Evolutionary conservation across 2,797 vertebrate genomes (phyloP).

Genomic region (Melanogrammus aeglefinus): DNA sequence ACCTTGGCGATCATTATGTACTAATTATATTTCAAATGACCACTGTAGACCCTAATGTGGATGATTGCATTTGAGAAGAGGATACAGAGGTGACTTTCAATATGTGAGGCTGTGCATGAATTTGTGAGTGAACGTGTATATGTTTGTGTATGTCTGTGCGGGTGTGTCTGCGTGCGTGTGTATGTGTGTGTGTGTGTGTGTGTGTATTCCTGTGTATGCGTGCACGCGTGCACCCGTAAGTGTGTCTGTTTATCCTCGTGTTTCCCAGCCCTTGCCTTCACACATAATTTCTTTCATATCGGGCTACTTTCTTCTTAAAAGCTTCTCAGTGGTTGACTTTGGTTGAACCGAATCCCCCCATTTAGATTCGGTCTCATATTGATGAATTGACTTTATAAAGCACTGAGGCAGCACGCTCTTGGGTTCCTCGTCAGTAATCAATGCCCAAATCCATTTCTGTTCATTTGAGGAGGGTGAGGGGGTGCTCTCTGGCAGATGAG

Average conservation of each 20-base stretch:
- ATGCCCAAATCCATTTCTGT: constrained; percentile 67
- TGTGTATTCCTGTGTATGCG: constrained; percentile 13
- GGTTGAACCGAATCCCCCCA: constrained; percentile 50
- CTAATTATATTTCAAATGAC: constrained; percentile 68
- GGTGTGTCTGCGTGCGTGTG: constrained; percentile 19
- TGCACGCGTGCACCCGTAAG: constrained; percentile 12
- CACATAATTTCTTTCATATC: constrained; percentile 8
- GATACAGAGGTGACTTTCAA: constrained; percentile 34
- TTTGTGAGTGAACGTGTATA: constrained; percentile 14
- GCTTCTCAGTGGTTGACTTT: constrained; percentile 40
- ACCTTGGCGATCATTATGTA: constrained; percentile 54
- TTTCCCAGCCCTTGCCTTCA: constrained; percentile 24
- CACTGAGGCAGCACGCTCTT: constrained; percentile 65
- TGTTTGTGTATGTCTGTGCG: constrained; percentile 18
- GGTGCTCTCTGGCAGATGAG: constrained; percentile 49
- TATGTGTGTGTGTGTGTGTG: constrained; percentile 9
- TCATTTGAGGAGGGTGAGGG: constrained; percentile 56
- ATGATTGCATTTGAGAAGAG: constrained; percentile 43
- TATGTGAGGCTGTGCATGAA: constrained; percentile 17
- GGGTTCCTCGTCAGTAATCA: constrained; percentile 60
- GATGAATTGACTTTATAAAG: constrained; percentile 76
- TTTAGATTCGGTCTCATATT: constrained; percentile 64
- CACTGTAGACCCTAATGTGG: constrained; percentile 40
- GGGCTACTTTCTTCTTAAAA: constrained; percentile 27
- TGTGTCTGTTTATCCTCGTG: constrained; percentile 12